Conservation (phyloP, 2,113 vertebrate species). For the Petrocephalus microphthalmus region DNA sequence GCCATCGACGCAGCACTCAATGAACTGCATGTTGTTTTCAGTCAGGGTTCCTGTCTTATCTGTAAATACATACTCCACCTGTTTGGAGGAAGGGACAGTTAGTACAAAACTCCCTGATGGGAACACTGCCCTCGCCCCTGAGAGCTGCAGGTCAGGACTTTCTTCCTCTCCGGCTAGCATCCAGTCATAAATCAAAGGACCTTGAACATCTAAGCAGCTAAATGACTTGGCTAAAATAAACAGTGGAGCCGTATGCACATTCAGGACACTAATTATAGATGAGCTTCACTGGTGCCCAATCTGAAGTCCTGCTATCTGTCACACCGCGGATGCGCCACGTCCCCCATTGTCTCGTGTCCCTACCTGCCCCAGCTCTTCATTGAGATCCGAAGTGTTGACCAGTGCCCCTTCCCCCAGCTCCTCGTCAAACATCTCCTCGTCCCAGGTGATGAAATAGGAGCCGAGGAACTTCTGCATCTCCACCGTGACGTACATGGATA, state of each 20-base stretch:
- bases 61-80: constrained; percentile 97
- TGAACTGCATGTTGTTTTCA: constrained; percentile 97
- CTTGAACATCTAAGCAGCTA: not conserved
- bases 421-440: constrained; percentile 90
- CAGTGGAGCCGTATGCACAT: not conserved
- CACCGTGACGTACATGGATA: constrained; percentile 98
- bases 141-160: not conserved
- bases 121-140: not conserved
- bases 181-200: not conserved
- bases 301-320: not conserved
- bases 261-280: not conserved
- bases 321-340: not conserved
- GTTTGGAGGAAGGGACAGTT: constrained; percentile 10
- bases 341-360: not conserved
- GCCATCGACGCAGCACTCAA: constrained; percentile 91
- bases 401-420: constrained; percentile 79
- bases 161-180: not conserved
- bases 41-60: constrained; percentile 96
- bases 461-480: constrained; percentile 99
- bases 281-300: not conserved
- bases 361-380: constrained; percentile 96
- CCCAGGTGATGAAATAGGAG: constrained; percentile 95
- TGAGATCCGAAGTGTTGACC: constrained; percentile 95
- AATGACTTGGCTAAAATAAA: not conserved
- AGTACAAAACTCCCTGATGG: not conserved